phyloP scores from a whole-genome alignment of 2,797 vertebrate genomes.

The Poeciliopsis infans region DNA sequence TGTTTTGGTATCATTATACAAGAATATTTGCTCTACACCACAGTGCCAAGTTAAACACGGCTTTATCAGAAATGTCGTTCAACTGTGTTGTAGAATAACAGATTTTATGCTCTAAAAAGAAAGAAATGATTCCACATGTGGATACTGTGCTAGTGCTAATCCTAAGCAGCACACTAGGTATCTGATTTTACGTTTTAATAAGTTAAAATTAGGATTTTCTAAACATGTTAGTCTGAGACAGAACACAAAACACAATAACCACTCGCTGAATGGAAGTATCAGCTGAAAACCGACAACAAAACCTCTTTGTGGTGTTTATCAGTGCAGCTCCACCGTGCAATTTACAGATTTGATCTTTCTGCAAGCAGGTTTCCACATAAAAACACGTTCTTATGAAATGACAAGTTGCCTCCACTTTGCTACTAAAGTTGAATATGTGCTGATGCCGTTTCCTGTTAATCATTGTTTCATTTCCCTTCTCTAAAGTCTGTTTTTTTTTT shows the following conservation, averaged over 20 bases:
- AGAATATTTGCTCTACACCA: slow-evolving; percentile 2
- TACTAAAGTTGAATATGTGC: slow-evolving; percentile 1
- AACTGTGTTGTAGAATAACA: background rate
- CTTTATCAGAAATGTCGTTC: background rate
- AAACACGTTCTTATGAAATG: background rate
- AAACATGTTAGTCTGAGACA: background rate
- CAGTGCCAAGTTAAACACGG: slow-evolving; percentile 8
- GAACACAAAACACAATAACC: background rate
- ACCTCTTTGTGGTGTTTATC: background rate
- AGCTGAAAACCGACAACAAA: slow-evolving; percentile 28
- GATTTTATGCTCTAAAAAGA: background rate
- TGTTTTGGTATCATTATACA: background rate
- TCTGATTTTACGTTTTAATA: background rate
- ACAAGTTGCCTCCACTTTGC: slow-evolving; percentile 11
- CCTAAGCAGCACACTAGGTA: background rate
- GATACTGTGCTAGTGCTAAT: background rate
- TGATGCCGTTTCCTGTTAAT: background rate
- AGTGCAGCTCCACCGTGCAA: background rate
- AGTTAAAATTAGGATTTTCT: background rate
- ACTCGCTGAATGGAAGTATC: background rate
- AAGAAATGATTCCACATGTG: background rate
- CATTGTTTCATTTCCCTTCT: slow-evolving; percentile 5
- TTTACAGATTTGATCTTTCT: slow-evolving; percentile 17
- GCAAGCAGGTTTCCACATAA: background rate
- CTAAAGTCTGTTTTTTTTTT: background rate